Evolutionary conservation across 2,113 vertebrate species (phyloP).

Genomic region (Alexandromys fortis): DNA sequence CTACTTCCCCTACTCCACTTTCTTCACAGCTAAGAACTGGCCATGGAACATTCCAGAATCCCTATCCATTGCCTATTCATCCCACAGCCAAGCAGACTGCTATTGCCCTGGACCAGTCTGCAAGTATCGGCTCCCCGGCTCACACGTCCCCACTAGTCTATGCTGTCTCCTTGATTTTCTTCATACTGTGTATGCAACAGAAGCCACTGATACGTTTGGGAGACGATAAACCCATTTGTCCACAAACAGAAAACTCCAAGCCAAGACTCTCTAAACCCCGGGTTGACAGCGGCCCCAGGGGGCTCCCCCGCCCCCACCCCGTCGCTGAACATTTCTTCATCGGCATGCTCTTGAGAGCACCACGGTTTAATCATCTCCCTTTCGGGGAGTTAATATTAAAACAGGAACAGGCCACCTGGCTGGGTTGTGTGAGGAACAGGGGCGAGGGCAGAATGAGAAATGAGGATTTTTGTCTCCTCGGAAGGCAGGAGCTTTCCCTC

Average conservation of each 20-base stretch:
- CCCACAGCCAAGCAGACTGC: neutral
- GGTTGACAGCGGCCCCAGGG: constrained; percentile 7
- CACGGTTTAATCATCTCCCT: constrained; percentile 62
- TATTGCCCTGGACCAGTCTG: neutral
- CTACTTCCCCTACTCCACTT: neutral
- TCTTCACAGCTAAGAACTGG: neutral
- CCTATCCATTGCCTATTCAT: neutral
- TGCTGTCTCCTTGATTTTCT: constrained; percentile 31
- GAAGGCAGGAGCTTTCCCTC: neutral
- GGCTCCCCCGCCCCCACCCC: neutral
- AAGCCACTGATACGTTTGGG: constrained; percentile 61
- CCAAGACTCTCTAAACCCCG: constrained; percentile 58
- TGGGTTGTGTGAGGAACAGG: constrained; percentile 26
- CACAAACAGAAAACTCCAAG: constrained; percentile 55
- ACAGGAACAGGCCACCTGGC: constrained; percentile 37
- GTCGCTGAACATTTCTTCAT: constrained; percentile 11
- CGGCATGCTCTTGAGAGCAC: constrained; percentile 3
- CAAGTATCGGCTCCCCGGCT: neutral
- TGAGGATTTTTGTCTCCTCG: constrained; percentile 10
- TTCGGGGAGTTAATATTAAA: constrained; percentile 70
- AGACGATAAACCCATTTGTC: constrained; percentile 67
- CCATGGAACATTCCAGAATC: neutral
- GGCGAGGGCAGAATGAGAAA: constrained; percentile 57
- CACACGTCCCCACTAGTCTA: neutral
- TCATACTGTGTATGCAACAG: constrained; percentile 65